Percentiles rank a stretch among this genome's conserved stretches.
Conservation (phyloP, 2,797 vertebrate genomes). For the Luscinia megarhynchos region DNA sequence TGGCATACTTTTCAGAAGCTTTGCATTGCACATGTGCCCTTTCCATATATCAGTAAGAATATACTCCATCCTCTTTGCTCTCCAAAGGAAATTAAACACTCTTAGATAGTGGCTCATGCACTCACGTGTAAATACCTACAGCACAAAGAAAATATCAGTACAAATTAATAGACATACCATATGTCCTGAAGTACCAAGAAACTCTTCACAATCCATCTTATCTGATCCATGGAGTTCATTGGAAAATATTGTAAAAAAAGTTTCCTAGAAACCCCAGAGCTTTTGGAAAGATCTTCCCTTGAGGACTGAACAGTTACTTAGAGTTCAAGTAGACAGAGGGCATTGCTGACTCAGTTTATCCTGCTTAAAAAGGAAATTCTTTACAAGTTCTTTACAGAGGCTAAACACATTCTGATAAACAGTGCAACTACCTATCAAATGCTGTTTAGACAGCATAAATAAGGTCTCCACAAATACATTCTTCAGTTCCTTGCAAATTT, state of each 20-base stretch:
- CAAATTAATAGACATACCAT: background rate
- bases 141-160: background rate
- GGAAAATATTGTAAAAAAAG: background rate
- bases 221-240: background rate
- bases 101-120: slow-evolving; percentile 97
- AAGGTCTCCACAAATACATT: slow-evolving; percentile 55
- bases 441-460: slow-evolving; percentile 54
- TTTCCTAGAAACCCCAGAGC: background rate
- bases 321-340: background rate
- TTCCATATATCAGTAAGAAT: slow-evolving; percentile 99
- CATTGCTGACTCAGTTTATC: background rate
- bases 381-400: background rate
- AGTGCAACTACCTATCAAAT: slow-evolving; percentile 35
- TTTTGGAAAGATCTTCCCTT: background rate
- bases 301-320: background rate
- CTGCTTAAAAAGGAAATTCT: background rate
- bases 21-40: slow-evolving; percentile 98
- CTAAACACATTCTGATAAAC: slow-evolving; percentile 35
- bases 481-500: slow-evolving; percentile 63
- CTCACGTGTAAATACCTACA: slow-evolving; percentile 94
- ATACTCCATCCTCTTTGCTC: slow-evolving; percentile 98
- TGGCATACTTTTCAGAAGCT: slow-evolving; percentile 93
- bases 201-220: background rate
- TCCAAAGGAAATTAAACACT: slow-evolving; percentile 97
- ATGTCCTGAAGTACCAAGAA: background rate